phyloP scores from a whole-genome alignment of 2,113 vertebrate species.

The human region GRCh38 chr15:67161501-67162000 shows the following conservation, averaged over 20 bases:
- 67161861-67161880: background rate
- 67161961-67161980: conserved; percentile 33
- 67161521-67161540: background rate
- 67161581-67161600: background rate
- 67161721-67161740: fast-evolving
- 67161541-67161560: background rate
- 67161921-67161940: background rate
- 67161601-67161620: background rate
- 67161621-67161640: background rate
- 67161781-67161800: fast-evolving
- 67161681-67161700: background rate
- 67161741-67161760: background rate
- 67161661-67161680: background rate
- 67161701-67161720: background rate
- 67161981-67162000: conserved; percentile 52
- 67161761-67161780: background rate
- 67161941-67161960: background rate
- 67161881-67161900: background rate
- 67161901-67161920: background rate
- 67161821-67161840: background rate
- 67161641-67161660: background rate
- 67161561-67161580: background rate
- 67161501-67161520: background rate
- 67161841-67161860: background rate
- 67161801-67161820: background rate